phyloP scores from a whole-genome alignment of 53 echinoderm and acorn worm species.

The Echinometra lucunter region DNA sequence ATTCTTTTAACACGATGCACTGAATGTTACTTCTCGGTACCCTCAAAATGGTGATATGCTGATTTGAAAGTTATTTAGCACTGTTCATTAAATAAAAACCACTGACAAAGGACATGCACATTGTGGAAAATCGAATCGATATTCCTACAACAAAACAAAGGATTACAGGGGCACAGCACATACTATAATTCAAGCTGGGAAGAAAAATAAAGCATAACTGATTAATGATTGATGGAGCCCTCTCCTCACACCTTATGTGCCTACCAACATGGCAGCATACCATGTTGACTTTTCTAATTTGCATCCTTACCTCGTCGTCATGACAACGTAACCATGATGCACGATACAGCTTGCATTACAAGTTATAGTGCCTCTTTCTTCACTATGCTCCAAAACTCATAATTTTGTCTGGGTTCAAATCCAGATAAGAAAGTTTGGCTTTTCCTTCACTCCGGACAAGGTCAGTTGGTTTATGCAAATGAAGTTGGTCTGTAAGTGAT shows the following conservation, averaged over 20 bases:
- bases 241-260: background rate
- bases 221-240: slow-evolving; percentile 37
- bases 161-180: background rate
- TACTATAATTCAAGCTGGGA: background rate
- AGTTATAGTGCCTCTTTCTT: too few species aligned
- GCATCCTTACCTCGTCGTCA: slow-evolving; percentile 63
- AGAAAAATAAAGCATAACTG: background rate
- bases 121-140: background rate
- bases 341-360: slow-evolving; percentile 46
- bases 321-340: slow-evolving; percentile 64
- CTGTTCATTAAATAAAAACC: background rate
- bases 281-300: slow-evolving; percentile 63
- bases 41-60: background rate
- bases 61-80: background rate
- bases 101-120: background rate
- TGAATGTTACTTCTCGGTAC: background rate
- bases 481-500: slow-evolving; percentile 17
- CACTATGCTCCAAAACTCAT: slow-evolving; percentile 21
- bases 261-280: background rate
- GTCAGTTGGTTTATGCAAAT: slow-evolving; percentile 42
- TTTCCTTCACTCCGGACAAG: background rate
- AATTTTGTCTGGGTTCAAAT: background rate
- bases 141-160: background rate
- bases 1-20: background rate
- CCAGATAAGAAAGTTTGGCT: slow-evolving; percentile 51